Conservation (phyloP, 2,113 vertebrate genomes). For the Semicossyphus pulcher region DNA sequence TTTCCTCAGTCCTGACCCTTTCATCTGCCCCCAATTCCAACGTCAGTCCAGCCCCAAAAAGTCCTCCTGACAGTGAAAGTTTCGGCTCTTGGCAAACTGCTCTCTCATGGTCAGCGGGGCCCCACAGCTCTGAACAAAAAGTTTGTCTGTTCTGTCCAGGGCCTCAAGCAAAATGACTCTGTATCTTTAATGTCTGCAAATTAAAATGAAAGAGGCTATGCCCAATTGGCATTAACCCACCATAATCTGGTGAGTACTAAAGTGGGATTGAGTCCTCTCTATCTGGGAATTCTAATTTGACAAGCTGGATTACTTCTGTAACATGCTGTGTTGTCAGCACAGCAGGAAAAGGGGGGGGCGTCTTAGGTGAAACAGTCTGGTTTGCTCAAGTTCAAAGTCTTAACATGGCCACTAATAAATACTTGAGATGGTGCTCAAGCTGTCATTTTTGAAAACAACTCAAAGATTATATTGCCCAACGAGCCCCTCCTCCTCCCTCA, state of each 20-base stretch:
- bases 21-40: slow-evolving; percentile 51
- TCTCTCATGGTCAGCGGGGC: slow-evolving; percentile 38
- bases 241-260: slow-evolving; percentile 17
- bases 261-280: background rate
- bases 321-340: slow-evolving; percentile 53
- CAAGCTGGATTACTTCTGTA: slow-evolving; percentile 35
- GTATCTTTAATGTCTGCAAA: slow-evolving; percentile 32
- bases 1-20: slow-evolving; percentile 28
- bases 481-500: slow-evolving; percentile 37
- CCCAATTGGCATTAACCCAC: background rate
- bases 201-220: slow-evolving; percentile 2
- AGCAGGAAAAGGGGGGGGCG: slow-evolving; percentile 12
- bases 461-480: slow-evolving; percentile 46
- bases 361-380: slow-evolving; percentile 53
- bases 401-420: slow-evolving; percentile 67
- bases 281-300: slow-evolving; percentile 20
- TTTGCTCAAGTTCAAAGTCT: slow-evolving; percentile 75
- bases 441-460: slow-evolving; percentile 74
- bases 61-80: slow-evolving; percentile 44
- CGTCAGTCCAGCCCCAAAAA: slow-evolving; percentile 5
- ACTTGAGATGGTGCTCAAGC: slow-evolving; percentile 65
- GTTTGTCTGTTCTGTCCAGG: slow-evolving; percentile 37
- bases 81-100: slow-evolving; percentile 23
- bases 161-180: slow-evolving; percentile 29
- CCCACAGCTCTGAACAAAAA: slow-evolving; percentile 47